phyloP scores from a whole-genome alignment of 2,888 invertebrate genomes.

The Xestobium rufovillosum region DNA sequence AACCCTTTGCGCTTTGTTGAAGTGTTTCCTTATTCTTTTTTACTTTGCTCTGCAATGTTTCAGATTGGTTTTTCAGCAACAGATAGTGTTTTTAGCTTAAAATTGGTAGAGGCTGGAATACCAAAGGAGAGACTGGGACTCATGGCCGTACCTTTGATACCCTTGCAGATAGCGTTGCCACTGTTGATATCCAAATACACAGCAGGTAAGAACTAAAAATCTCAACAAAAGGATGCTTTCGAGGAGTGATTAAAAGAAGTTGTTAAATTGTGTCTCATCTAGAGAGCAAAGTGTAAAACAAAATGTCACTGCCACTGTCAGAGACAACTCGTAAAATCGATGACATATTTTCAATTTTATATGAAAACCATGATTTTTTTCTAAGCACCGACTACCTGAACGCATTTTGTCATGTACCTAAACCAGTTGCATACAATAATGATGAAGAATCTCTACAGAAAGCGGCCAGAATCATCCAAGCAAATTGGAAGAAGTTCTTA shows the following conservation, averaged over 20 bases:
- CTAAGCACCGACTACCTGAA: too few species aligned
- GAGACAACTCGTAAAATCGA: too few species aligned
- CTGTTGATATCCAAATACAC: conserved; percentile 62
- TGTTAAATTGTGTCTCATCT: too few species aligned
- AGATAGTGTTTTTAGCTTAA: conserved; percentile 90
- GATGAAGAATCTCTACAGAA: too few species aligned
- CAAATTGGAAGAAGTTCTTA: conserved; percentile 13
- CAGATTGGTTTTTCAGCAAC: conserved; percentile 93
- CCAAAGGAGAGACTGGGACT: conserved; percentile 91
- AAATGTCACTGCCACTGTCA: too few species aligned
- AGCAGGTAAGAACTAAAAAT: conserved; percentile 37
- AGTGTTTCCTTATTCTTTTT: conserved; percentile 2
- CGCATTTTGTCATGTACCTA: too few species aligned
- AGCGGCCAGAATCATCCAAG: neutral
- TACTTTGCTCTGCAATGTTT: conserved; percentile 27
- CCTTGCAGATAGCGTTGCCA: conserved; percentile 85
- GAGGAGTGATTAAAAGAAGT: too few species aligned
- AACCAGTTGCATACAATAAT: too few species aligned
- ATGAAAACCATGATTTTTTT: too few species aligned
- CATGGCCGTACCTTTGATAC: conserved; percentile 87
- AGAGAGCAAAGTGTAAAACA: too few species aligned
- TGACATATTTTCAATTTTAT: too few species aligned
- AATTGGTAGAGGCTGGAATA: conserved; percentile 92
- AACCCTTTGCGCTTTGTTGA: conserved; percentile 20
- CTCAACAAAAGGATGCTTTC: neutral